Evolutionary conservation across 2,888 invertebrate species (phyloP), one percentile per base, ranked within the genome.

Genomic region (Leucophenga montana): DNA sequence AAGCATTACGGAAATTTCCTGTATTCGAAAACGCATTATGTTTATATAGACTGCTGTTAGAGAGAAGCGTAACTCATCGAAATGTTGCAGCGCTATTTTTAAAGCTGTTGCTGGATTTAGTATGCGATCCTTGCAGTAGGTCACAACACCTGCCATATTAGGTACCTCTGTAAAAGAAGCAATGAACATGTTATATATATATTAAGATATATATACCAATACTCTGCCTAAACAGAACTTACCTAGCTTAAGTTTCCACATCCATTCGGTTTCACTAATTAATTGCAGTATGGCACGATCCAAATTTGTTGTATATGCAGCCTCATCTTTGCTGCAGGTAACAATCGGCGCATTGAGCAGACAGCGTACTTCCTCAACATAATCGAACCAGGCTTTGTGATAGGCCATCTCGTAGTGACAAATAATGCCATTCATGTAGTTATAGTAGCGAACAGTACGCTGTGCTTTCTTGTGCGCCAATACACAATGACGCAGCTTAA

Each of bases 361-460:
- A n/a, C 77, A 78, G 77, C 89, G 88, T 85, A 94, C 93, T 89
- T 94, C 92, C 66, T 93, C 92, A 27, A 93, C 92, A 85, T 94
- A 93, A 82, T 93, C 92, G 73, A 90, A 92, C 96, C 96, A 96
- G 0, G 95, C 94, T 76, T 92, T 91, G 82, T 96, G 95, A 86
- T 95, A 94, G 71, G 95, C 92, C 80, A 94, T 91, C 88, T 96
- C 96, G 82, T 94, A 96, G 84, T 95, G 95, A 16, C 94, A 91
- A 73, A 96, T 93, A 3, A 95, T 95, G 71, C 92, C 92, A 39
- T 93, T 91, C 88, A 96, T 90, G 1, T 94, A 93, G 84, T 96
- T 96, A 85, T 93, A 96, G 66, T 94, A 90, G 80, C 94, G 94
- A 65, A 95, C 93, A 66, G 93, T 93, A 67, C 92, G 91, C 85